phyloP scores from a whole-genome alignment of 1,140 invertebrate species.

The Diplogasteroides magnus region DNA sequence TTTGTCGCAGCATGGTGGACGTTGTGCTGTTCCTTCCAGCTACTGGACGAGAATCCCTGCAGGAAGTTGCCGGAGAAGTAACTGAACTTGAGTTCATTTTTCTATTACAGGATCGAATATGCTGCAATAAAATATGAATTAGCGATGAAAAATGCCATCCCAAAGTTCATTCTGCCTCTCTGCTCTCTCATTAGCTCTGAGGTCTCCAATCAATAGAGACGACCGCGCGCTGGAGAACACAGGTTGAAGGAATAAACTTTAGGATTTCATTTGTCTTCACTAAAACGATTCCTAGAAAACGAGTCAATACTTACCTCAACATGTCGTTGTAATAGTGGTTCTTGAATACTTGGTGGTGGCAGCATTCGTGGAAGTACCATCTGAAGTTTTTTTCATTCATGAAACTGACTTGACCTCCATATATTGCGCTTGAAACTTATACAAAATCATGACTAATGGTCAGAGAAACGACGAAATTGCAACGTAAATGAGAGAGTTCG shows the following conservation, averaged over 20 bases:
- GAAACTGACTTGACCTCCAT: not conserved
- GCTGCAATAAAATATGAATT: slow-evolving; percentile 9
- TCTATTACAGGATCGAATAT: not conserved
- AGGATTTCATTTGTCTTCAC: too few relatives aligned
- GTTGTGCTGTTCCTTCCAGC: slow-evolving; percentile 55
- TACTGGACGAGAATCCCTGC: slow-evolving; percentile 53
- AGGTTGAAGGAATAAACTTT: too few relatives aligned
- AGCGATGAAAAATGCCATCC: too few relatives aligned
- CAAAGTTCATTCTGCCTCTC: too few relatives aligned
- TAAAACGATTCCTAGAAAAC: too few relatives aligned
- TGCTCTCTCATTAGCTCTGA: too few relatives aligned
- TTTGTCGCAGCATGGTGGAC: slow-evolving; percentile 55
- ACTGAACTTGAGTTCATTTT: not conserved
- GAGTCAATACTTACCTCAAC: slow-evolving; percentile 28
- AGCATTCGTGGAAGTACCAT: slow-evolving; percentile 52
- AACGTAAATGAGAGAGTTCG: too few relatives aligned
- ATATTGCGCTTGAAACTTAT: too few relatives aligned
- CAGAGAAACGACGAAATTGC: too few relatives aligned
- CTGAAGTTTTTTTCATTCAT: slow-evolving; percentile 5
- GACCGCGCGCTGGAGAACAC: too few relatives aligned
- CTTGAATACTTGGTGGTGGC: slow-evolving; percentile 50
- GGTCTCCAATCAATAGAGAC: too few relatives aligned
- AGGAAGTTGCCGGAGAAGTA: slow-evolving; percentile 44
- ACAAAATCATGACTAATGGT: too few relatives aligned
- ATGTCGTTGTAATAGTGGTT: slow-evolving; percentile 29